A percentile compares a stretch with the other conserved stretches of the same genome.
Evolutionary conservation across 2,888 invertebrate genomes (phyloP).

Genomic region (Ommatoiulus sabulosus): DNA sequence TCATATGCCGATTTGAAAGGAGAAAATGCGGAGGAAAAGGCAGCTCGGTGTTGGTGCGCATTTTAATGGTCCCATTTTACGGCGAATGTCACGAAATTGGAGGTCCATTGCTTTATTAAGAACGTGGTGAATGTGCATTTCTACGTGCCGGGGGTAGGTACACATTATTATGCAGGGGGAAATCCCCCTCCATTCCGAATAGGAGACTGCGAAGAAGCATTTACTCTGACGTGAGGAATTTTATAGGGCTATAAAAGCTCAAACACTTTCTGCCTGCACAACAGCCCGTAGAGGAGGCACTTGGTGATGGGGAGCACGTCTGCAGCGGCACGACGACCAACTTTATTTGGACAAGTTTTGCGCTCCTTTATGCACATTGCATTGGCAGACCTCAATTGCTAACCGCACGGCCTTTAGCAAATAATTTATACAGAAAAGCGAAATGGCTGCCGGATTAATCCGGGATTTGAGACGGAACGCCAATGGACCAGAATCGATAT

Average conservation of each 20-base stretch:
- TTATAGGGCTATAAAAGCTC: constrained; percentile 34
- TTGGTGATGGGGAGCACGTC: constrained; percentile 4
- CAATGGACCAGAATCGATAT: neutral
- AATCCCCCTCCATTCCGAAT: constrained; percentile 14
- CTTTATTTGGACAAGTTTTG: constrained; percentile 27
- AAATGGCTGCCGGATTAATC: neutral
- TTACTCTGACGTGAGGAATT: constrained; percentile 34
- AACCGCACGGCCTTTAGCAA: constrained; percentile 11
- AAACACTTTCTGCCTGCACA: constrained; percentile 4
- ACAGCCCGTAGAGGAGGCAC: neutral
- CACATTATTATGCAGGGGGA: neutral
- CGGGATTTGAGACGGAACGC: neutral
- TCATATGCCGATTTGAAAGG: constrained; percentile 13
- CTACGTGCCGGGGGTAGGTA: neutral
- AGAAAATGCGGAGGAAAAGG: neutral
- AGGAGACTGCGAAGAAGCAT: constrained; percentile 21
- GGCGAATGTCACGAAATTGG: constrained; percentile 18
- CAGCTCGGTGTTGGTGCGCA: neutral
- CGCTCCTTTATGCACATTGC: constrained; percentile 34
- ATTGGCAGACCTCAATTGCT: constrained; percentile 34
- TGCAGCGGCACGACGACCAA: neutral
- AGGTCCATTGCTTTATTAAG: constrained; percentile 34
- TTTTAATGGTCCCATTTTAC: constrained; percentile 2
- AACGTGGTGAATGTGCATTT: constrained; percentile 3
- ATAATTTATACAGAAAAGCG: constrained; percentile 8